Base-by-base conservation (phyloP, 2,888 invertebrate genomes). In the Stictocephala bisonia region DNA sequence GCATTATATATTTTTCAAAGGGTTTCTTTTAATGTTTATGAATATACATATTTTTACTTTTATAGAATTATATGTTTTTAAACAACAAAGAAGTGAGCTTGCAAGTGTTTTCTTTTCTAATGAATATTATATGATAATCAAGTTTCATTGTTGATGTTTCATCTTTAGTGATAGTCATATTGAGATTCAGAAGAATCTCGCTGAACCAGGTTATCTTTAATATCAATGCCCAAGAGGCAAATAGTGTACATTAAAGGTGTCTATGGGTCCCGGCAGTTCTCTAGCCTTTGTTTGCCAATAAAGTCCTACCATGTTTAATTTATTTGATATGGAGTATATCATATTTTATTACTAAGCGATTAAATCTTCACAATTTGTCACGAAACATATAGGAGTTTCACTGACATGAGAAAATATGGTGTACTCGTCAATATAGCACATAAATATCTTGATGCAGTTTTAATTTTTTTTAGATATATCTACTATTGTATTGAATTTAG, bases 261-360 rank as follows among this genome's bases (percentile, higher is more conserved):
- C 58, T 40, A 44, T 71, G 70, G 70, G 70, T 58, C 58, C 70
- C 70, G 69, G 29, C 70, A 71, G 70, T 24, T 71, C 70, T 71
- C 58, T 26, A 44, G 2, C n/a, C 64, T 40, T 40, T 44, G 44
- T 40, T 26, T 13, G 41, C 26, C 22, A 9, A 11, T 27, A 15
- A 15, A 24, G 24, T 44, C 64, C 44, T 40, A 1, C 6, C 35
- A 56, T 27, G 35, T 64, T 41, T 64, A 64, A 44, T 64, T 64
- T 44, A 27, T 64, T 27, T 22, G 6, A 13, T n/a, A 64, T 27
- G 64, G 18, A 64, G 44, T 64, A 64, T 44, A 40, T 44, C 40
- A 18, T 13, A 13, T 56, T 56, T 50, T 56, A 29, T n/a, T n/a
- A 35, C 35, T 60, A 20, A 35, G 31, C 35, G 9, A 13, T n/a